Percentiles rank a stretch among this genome's conserved stretches.
phyloP scores from a whole-genome alignment of 2,113 vertebrate species.

The Ptychochromis oligacanthus region DNA sequence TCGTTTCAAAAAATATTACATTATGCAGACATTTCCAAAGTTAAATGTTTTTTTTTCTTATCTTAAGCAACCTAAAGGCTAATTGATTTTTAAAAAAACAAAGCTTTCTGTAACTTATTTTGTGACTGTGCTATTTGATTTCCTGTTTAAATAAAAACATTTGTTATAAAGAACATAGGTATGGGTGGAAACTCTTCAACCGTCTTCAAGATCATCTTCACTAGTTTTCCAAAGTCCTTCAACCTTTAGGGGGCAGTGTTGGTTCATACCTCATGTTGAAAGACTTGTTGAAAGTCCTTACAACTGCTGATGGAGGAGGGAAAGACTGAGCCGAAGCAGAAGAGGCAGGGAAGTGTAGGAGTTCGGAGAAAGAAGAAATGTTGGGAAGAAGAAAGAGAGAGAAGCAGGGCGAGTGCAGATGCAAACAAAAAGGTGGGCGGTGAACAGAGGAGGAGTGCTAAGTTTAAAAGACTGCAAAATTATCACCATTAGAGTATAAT shows the following conservation, averaged over 20 bases:
- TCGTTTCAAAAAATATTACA: neutral
- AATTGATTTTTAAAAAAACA: neutral
- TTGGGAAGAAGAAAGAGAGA: constrained; percentile 33
- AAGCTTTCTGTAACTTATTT: neutral
- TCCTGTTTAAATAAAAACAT: neutral
- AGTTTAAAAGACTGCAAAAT: constrained; percentile 48
- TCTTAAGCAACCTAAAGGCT: neutral
- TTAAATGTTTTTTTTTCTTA: neutral
- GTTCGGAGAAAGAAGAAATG: constrained; percentile 57
- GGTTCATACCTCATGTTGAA: constrained; percentile 56
- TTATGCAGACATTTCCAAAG: neutral
- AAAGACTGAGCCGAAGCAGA: constrained; percentile 42
- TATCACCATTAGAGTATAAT: constrained; percentile 46
- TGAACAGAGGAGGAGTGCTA: constrained; percentile 43
- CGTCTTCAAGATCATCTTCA: neutral
- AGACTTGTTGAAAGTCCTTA: constrained; percentile 58
- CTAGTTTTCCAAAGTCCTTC: neutral
- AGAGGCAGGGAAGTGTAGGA: constrained; percentile 59
- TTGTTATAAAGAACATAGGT: neutral
- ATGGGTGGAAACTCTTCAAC: neutral
- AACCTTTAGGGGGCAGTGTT: constrained; percentile 80
- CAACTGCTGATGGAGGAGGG: constrained; percentile 44
- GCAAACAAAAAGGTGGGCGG: constrained; percentile 62
- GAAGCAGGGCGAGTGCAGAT: constrained; percentile 47
- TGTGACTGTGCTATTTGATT: neutral